These are phyloP conservation scores for Cromileptes altivelis DNA, from an alignment of 2,113 vertebrate species.

Conservation along the genomic window DNA sequence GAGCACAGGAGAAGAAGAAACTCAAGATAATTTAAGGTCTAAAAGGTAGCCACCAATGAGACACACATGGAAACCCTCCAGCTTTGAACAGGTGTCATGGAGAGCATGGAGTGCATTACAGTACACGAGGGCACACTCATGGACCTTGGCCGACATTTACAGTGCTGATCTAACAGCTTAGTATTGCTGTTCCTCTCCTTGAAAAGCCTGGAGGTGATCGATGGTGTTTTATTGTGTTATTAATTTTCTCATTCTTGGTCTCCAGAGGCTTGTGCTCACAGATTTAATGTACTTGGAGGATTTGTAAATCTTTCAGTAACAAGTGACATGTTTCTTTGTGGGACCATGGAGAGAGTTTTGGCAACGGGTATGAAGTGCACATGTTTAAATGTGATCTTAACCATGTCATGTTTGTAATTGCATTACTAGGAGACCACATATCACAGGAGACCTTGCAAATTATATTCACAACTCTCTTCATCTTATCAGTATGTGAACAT, in stretches of 20 bases:
- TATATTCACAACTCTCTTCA: conserved; percentile 10
- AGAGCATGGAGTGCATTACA: conserved; percentile 26
- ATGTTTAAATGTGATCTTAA: conserved; percentile 34
- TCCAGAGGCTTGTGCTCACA: conserved; percentile 17
- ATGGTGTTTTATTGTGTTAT: conserved; percentile 52
- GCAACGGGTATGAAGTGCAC: not conserved
- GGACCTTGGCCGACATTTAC: conserved; percentile 37
- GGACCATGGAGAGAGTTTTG: conserved; percentile 24
- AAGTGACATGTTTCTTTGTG: conserved; percentile 17
- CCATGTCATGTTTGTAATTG: conserved; percentile 22
- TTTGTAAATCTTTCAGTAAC: conserved; percentile 55
- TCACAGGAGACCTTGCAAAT: conserved; percentile 20
- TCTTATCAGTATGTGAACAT: conserved; percentile 19
- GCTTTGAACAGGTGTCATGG: conserved; percentile 52
- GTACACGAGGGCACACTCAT: not conserved
- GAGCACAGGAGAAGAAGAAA: not conserved
- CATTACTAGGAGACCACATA: conserved; percentile 27
- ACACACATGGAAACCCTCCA: conserved; percentile 8
- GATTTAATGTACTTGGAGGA: conserved; percentile 46
- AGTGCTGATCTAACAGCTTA: conserved; percentile 17
- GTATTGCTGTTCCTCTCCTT: conserved; percentile 24
- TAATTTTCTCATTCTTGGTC: conserved; percentile 50
- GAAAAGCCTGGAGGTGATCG: conserved; percentile 40
- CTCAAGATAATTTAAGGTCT: not conserved
- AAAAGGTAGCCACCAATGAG: not conserved